Percentiles rank a stretch among this genome's conserved stretches.
These are phyloP conservation scores for Protophormia terraenovae DNA, from an alignment of 2,888 invertebrate species.

Conservation along the genomic window DNA sequence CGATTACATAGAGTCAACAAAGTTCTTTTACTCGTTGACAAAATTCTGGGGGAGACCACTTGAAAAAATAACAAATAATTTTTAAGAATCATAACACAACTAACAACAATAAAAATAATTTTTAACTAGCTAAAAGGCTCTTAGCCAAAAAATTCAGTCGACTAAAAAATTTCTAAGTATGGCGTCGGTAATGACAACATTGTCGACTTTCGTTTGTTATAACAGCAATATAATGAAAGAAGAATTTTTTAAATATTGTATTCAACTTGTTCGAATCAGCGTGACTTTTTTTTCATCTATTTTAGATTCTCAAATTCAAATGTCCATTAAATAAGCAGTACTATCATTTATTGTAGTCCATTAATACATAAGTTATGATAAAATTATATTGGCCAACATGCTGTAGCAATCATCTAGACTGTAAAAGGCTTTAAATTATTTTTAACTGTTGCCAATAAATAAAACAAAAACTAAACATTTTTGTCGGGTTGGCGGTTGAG, in stretches of 20 bases:
- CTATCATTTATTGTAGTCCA: too few relatives aligned
- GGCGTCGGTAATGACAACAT: constrained; percentile 36
- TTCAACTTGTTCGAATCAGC: background rate
- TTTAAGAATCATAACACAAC: constrained; percentile 20
- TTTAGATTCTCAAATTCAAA: too few relatives aligned
- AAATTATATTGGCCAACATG: background rate
- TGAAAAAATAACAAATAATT: constrained; percentile 32
- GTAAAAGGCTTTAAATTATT: constrained; percentile 8
- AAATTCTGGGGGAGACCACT: constrained; percentile 21
- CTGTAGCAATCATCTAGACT: background rate
- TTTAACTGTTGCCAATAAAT: constrained; percentile 12
- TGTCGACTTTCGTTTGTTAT: constrained; percentile 35
- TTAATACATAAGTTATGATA: too few relatives aligned
- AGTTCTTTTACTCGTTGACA: constrained; percentile 10
- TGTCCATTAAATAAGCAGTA: too few relatives aligned
- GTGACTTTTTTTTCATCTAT: too few relatives aligned
- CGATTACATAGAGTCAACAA: background rate
- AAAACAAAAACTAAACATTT: background rate
- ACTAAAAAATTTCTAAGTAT: constrained; percentile 42
- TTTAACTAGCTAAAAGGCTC: constrained; percentile 40
- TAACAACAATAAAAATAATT: constrained; percentile 42
- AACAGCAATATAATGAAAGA: background rate
- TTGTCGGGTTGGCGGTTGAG: background rate
- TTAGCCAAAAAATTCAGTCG: constrained; percentile 58
- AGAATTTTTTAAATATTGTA: background rate